Base-by-base conservation (phyloP, 2,888 invertebrate species). In the Hemistola chrysoprasaria region DNA sequence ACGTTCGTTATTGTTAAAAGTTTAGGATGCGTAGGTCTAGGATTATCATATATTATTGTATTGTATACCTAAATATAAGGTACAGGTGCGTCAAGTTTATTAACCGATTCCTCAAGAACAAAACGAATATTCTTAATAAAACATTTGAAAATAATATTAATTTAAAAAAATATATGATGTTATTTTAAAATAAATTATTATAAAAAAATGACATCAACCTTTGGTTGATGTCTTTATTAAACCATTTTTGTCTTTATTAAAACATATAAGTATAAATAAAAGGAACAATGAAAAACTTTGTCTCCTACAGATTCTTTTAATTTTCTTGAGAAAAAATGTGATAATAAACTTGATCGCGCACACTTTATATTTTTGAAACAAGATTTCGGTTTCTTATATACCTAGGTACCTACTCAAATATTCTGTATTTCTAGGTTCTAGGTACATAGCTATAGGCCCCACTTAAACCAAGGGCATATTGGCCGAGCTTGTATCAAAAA, bases 401-500 rank as follows among this genome's bases (percentile, higher is more conserved):
- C n/a, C n/a, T n/a, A n/a, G n/a, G n/a, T n/a, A n/a, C n/a, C n/a
- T n/a, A 10, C 11, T 6, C 27, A 16, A 6, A 10, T n/a, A 27
- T 8, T 25, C 8, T n/a, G 8, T 25, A 25, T 25, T 5, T 6
- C 2, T 25, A n/a, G 5, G 8, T 25, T 1, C n/a, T n/a, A n/a
- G n/a, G n/a, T n/a, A n/a, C n/a, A n/a, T n/a, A n/a, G n/a, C n/a
- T n/a, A n/a, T n/a, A n/a, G n/a, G n/a, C n/a, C n/a, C n/a, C n/a
- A n/a, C n/a, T n/a, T n/a, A n/a, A n/a, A n/a, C n/a, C n/a, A n/a
- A n/a, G n/a, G n/a, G n/a, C n/a, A n/a, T n/a, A n/a, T n/a, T n/a
- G n/a, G n/a, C n/a, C 30, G 8, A 23, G 50, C 59, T 62, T 61
- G 68, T 75, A 78, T 76, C 69, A 70, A 74, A 71, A 76, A 77